Conservation (phyloP, 1,140 invertebrate genomes). For the Micrasema minimum region DNA sequence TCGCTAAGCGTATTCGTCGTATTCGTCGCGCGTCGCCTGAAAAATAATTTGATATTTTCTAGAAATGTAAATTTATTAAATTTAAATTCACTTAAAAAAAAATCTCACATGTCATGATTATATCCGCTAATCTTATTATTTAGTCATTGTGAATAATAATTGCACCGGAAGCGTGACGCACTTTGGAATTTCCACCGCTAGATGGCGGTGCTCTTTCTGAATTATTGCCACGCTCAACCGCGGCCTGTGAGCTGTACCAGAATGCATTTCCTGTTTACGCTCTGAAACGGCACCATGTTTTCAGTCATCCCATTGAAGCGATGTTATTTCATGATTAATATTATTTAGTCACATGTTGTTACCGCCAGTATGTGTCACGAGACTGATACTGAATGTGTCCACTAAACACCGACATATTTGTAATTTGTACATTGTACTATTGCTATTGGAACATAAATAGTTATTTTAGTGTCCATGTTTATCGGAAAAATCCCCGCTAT, state of each 20-base stretch:
- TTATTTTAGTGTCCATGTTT: not conserved
- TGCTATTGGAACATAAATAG: not conserved
- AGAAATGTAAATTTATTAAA: too few species aligned
- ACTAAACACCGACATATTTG: not conserved
- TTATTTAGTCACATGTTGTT: not conserved
- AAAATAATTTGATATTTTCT: too few species aligned
- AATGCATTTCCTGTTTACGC: slow-evolving; percentile 22
- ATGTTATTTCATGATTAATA: slow-evolving; percentile 6
- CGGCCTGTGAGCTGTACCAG: not conserved
- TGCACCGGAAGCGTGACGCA: slow-evolving; percentile 5
- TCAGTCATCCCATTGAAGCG: slow-evolving; percentile 7
- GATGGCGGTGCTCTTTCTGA: slow-evolving; percentile 5
- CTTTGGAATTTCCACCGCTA: slow-evolving; percentile 15
- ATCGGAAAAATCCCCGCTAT: not conserved
- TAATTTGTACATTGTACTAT: slow-evolving; percentile 3
- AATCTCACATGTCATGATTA: too few species aligned
- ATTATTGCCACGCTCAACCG: too few species aligned
- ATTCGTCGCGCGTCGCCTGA: too few species aligned
- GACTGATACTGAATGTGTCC: not conserved
- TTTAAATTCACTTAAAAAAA: too few species aligned
- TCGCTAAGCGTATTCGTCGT: not conserved
- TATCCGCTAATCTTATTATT: too few species aligned
- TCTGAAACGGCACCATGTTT: not conserved
- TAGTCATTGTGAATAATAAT: not conserved
- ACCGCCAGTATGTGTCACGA: slow-evolving; percentile 6